Evolutionary conservation across 2,888 invertebrate species (phyloP), one percentile per base, ranked within the genome.

Genomic region (Gibbula magus): DNA sequence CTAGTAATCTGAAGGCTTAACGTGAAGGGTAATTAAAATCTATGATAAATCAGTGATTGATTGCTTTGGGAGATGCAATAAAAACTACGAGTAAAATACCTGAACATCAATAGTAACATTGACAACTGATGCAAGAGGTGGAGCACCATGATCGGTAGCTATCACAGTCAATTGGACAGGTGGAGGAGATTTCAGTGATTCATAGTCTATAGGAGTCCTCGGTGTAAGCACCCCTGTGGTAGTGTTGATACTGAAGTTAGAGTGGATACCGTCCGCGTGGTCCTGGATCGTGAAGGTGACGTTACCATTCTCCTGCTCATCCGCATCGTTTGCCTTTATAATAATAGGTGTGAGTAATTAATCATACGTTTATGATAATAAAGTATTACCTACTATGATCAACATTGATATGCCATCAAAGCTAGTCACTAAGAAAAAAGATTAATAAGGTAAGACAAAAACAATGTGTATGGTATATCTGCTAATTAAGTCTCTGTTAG

Each of bases 181-280:
- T 10, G 45, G 45, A 45, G 45, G 45, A 10, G 45, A 45, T 13
- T 45, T 45, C 45, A 45, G 45, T 10, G 45, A 4, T 13, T 91
- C 91, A 79, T 87, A 91, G 83, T 91, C 89, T 32, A 91, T 83
- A 4, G 87, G 85, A 7, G 81, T 75, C n/a, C 66, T 78, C 20
- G 91, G 84, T 7, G 79, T 82, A 2, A 93, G 82, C 75, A 87
- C 86, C 10, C 97, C 97, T 0, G 95, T 95, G 0, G 94, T 93
- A 70, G 94, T 93, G 86, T 96, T 95, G 7, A 97, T 94, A 78
- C 94, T 91, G 86, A 96, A 95, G 83, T 89, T 89, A 35, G 81
- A 79, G 10, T 80, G 22, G 4, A 78, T 10, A n/a, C 77, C 29
- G 18, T 25, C 75, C 13, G 54, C 56, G 45, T 45, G 45, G 10